Evolutionary conservation across 1,140 invertebrate species (phyloP).

Genomic region (Bactericera cockerelli): DNA sequence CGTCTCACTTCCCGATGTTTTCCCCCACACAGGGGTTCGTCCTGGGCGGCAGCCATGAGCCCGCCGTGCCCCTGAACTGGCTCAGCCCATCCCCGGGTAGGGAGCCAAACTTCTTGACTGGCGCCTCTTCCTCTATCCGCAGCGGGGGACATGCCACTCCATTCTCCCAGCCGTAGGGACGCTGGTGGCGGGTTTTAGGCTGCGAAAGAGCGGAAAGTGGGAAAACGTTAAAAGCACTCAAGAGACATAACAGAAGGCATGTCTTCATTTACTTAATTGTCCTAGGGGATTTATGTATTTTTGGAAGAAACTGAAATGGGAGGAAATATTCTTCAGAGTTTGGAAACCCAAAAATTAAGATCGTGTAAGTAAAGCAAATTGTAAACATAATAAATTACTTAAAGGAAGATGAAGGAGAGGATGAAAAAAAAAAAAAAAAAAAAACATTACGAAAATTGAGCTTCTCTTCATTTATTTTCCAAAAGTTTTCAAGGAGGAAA

Average conservation of each 20-base stretch:
- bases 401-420: too few species aligned
- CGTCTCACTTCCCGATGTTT: slow-evolving; percentile 58
- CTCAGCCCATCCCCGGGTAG: slow-evolving; percentile 36
- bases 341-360: neutral
- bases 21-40: slow-evolving; percentile 50
- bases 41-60: slow-evolving; percentile 27
- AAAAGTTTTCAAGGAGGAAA: too few species aligned
- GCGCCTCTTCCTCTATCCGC: slow-evolving; percentile 35
- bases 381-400: neutral
- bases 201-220: slow-evolving; percentile 28
- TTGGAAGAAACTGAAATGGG: neutral
- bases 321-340: neutral
- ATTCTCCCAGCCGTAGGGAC: slow-evolving; percentile 55
- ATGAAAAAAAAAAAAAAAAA: too few species aligned
- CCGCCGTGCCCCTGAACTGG: neutral
- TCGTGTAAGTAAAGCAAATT: neutral
- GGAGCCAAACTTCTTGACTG: slow-evolving; percentile 43
- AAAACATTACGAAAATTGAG: too few species aligned
- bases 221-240: slow-evolving; percentile 8
- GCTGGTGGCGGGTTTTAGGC: slow-evolving; percentile 55
- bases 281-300: neutral
- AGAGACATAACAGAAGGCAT: neutral
- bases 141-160: slow-evolving; percentile 31
- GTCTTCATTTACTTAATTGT: neutral
- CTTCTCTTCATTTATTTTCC: too few species aligned